These are phyloP conservation scores for Aphelocoma californica DNA, from an alignment of 2,797 vertebrate genomes.

Conservation along the genomic window DNA sequence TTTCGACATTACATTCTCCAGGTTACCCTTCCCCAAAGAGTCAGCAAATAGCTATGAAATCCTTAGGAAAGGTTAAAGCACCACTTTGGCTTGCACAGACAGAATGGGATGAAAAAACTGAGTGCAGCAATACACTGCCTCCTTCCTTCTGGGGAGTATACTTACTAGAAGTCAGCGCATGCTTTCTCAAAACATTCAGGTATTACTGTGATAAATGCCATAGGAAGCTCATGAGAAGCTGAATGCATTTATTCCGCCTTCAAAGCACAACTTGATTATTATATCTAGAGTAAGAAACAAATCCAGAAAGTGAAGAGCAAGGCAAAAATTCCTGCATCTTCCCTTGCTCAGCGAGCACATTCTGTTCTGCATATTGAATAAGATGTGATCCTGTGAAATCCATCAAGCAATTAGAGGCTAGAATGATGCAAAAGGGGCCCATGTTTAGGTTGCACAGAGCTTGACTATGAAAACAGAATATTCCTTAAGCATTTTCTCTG, in stretches of 20 bases:
- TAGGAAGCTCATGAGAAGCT: background rate
- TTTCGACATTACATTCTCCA: background rate
- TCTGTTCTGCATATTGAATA: background rate
- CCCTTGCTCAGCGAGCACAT: background rate
- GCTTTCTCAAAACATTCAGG: background rate
- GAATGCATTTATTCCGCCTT: background rate
- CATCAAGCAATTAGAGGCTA: constrained; percentile 38
- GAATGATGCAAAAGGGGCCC: background rate
- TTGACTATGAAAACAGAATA: background rate
- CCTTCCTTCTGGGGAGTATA: background rate
- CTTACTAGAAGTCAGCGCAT: background rate
- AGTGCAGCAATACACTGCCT: background rate
- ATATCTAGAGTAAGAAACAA: background rate
- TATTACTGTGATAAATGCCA: background rate
- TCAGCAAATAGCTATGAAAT: background rate
- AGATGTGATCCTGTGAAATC: constrained; percentile 19
- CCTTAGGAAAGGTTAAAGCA: background rate
- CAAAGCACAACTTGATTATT: background rate
- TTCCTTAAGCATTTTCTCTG: background rate
- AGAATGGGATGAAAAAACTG: background rate
- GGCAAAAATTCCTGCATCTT: background rate
- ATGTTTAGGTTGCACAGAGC: background rate
- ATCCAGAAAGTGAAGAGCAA: background rate
- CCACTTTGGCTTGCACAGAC: background rate
- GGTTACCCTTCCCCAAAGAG: background rate